Base-by-base conservation (phyloP, 2,113 vertebrate genomes). In the Caretta caretta region DNA sequence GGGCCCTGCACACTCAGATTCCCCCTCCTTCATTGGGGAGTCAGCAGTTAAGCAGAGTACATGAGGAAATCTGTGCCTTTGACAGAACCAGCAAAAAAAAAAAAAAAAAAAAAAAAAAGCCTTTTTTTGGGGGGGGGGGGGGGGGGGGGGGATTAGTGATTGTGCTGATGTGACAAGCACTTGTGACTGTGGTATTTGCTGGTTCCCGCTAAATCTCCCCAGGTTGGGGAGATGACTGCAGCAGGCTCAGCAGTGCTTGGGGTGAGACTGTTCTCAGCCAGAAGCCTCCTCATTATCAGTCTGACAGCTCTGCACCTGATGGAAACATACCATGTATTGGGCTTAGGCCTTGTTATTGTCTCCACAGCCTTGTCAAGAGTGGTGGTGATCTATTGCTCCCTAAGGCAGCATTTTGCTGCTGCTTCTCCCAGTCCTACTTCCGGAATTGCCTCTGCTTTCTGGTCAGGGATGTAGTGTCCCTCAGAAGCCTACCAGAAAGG, bases 1-100 rank as follows among this genome's bases (percentile, higher is more conserved):
- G 13, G 16, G 53, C 46, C 80, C 6, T 54, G 57, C 65, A 57
- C 84, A n/a, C 17, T 35, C 8, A 17, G 48, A 50, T 16, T 51
- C n/a, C 76, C 27, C 31, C 9, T 29, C 88, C 50, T 38, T 3
- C 5, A n/a, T 0, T 1, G 94, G 27, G 16, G 35, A 90, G 78
- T 25, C 48, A 80, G 53, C 42, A 79, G 49, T 35, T 76, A 24
- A 20, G 79, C 24, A 13, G 3, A 42, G 53, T 2, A 75, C 62
- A n/a, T 29, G 79, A 95, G 50, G 57, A 81, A 90, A 89, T 17
- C 42, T 5, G 80, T n/a, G 75, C 57, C 29, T 79, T 78, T 48
- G 31, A 53, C 59, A 86, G 79, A 38, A 4, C 12, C 10, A 57
- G 69, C 48, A 4, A 53, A 12, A 46, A 84, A 54, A 49, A 6